These are phyloP conservation scores for Phenganax marumi DNA, from an alignment of 92 coral and sea anemone genomes.

Conservation along the genomic window DNA sequence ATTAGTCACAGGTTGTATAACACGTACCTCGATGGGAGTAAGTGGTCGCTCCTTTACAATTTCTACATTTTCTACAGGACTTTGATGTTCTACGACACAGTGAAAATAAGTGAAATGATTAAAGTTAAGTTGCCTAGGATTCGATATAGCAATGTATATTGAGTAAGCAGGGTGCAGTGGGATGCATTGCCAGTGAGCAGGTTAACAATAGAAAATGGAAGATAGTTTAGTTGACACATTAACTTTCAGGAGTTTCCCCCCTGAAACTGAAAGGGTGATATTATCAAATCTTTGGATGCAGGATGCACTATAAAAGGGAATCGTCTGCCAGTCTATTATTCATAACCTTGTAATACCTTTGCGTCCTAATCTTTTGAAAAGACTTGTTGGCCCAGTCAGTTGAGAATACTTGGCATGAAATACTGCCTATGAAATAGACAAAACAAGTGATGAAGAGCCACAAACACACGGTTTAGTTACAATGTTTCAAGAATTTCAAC, in stretches of 20 bases:
- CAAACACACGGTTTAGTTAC: background rate
- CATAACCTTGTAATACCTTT: slow-evolving; percentile 53
- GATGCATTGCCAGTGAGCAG: too few relatives aligned
- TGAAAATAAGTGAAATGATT: too few relatives aligned
- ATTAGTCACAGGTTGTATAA: too few relatives aligned
- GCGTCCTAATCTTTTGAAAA: slow-evolving; percentile 75
- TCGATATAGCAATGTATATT: too few relatives aligned
- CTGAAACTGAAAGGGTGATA: background rate
- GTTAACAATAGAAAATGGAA: background rate
- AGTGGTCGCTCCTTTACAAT: slow-evolving; percentile 87
- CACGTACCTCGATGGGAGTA: slow-evolving; percentile 81
- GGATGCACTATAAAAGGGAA: background rate
- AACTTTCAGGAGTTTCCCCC: background rate
- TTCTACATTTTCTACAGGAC: slow-evolving; percentile 75
- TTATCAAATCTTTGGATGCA: background rate
- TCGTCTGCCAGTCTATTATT: background rate
- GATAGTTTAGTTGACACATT: background rate
- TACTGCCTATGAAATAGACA: slow-evolving; percentile 59
- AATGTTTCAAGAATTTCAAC: background rate
- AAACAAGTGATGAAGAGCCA: slow-evolving; percentile 3
- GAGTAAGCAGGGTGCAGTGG: too few relatives aligned
- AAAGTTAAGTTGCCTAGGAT: too few relatives aligned
- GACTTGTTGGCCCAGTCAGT: slow-evolving; percentile 83
- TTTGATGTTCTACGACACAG: background rate
- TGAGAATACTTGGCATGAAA: slow-evolving; percentile 84